A percentile compares a stretch with the other conserved stretches of the same genome.
Conservation (phyloP, 2,113 vertebrate genomes). For the Oenanthe melanoleuca region DNA sequence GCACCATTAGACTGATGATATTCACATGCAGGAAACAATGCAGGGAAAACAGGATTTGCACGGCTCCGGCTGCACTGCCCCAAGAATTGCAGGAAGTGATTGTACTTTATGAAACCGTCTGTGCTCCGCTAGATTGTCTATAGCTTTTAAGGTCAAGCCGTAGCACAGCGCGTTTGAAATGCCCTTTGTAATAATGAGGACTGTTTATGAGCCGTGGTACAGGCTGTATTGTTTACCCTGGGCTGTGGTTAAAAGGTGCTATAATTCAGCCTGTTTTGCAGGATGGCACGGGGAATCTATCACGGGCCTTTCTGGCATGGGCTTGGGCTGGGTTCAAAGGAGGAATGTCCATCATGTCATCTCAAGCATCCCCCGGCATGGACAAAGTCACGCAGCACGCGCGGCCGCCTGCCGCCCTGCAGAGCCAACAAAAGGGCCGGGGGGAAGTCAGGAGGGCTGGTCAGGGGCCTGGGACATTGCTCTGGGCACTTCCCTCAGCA, state of each 20-base stretch:
- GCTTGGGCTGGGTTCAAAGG: slow-evolving; percentile 70
- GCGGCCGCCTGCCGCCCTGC: accelerated
- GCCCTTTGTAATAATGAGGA: slow-evolving; percentile 82
- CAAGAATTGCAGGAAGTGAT: slow-evolving; percentile 99
- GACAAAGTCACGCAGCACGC: slow-evolving; percentile 77
- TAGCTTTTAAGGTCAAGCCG: slow-evolving; percentile 80
- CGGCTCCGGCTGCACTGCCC: slow-evolving; percentile 91
- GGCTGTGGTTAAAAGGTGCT: slow-evolving; percentile 68
- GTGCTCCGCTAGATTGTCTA: slow-evolving; percentile 91
- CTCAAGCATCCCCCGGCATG: slow-evolving; percentile 34
- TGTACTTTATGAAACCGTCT: slow-evolving; percentile 96
- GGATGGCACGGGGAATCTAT: slow-evolving; percentile 75
- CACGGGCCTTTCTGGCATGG: slow-evolving; percentile 67
- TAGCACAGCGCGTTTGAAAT: slow-evolving; percentile 77
- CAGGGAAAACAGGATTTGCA: slow-evolving; percentile 99
- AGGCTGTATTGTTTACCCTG: slow-evolving; percentile 80
- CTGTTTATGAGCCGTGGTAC: slow-evolving; percentile 81
- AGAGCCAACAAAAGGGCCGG: background rate
- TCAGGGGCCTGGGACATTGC: background rate
- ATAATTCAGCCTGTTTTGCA: slow-evolving; percentile 68
- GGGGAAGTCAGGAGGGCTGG: background rate
- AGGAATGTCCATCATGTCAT: slow-evolving; percentile 54
- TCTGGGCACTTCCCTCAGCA: slow-evolving; percentile 10
- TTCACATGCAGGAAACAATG: slow-evolving; percentile 91
- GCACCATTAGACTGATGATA: slow-evolving; percentile 79